Conservation (phyloP, 2,888 invertebrate species). For the Lordiphosa fenestrarum region DNA sequence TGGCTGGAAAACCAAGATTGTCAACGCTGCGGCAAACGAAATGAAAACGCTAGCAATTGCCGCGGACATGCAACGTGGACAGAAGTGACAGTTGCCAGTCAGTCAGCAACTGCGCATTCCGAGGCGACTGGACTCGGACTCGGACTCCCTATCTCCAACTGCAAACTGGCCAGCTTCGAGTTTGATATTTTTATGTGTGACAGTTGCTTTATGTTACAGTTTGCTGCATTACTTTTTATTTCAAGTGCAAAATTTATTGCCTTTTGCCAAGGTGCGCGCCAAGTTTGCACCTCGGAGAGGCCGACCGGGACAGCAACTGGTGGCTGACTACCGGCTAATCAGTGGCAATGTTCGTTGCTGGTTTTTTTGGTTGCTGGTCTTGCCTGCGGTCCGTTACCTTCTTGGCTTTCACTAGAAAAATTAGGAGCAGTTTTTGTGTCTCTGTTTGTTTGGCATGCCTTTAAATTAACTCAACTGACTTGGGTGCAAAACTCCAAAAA, state of each 20-base stretch:
- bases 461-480: slow-evolving; percentile 44
- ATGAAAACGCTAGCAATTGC: slow-evolving; percentile 76
- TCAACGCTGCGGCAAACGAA: slow-evolving; percentile 62
- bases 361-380: slow-evolving; percentile 2
- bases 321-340: slow-evolving; percentile 62
- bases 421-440: slow-evolving; percentile 36
- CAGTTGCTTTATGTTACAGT: slow-evolving; percentile 73
- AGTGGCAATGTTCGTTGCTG: slow-evolving; percentile 57
- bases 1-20: slow-evolving; percentile 47
- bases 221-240: slow-evolving; percentile 68
- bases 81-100: slow-evolving; percentile 72
- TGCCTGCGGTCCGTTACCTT: slow-evolving; percentile 26
- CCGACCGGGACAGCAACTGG: slow-evolving; percentile 29
- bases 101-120: slow-evolving; percentile 51
- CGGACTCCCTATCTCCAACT: neutral
- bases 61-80: slow-evolving; percentile 66
- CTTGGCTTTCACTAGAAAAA: slow-evolving; percentile 63
- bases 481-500: slow-evolving; percentile 19
- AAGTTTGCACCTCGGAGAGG: slow-evolving; percentile 37
- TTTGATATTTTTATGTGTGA: slow-evolving; percentile 64
- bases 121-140: slow-evolving; percentile 1
- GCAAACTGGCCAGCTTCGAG: slow-evolving; percentile 24
- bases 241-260: slow-evolving; percentile 75
- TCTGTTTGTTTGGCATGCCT: slow-evolving; percentile 35
- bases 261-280: slow-evolving; percentile 62